Evolutionary conservation across 2,888 invertebrate species (phyloP).

Genomic region (Leucoma salicis): DNA sequence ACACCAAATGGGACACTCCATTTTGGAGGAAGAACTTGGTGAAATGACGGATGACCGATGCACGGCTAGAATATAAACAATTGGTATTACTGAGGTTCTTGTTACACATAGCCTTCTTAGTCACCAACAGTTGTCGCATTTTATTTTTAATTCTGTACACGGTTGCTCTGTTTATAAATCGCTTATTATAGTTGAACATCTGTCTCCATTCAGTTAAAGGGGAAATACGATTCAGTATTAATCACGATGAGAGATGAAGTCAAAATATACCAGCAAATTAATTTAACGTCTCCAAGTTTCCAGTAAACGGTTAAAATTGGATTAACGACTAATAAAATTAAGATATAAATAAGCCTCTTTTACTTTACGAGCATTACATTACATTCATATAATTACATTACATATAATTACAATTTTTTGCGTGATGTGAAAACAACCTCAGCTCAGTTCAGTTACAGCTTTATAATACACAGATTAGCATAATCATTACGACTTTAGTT

Average conservation of each 20-base stretch:
- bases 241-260: background rate
- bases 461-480: too few relatives aligned
- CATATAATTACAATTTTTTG: too few relatives aligned
- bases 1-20: conserved; percentile 63
- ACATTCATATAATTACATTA: too few relatives aligned
- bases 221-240: background rate
- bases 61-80: conserved; percentile 60
- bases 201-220: background rate
- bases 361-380: too few relatives aligned
- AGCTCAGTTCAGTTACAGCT: too few relatives aligned
- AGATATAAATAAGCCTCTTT: too few relatives aligned
- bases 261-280: background rate
- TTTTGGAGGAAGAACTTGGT: conserved; percentile 72
- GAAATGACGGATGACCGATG: conserved; percentile 55
- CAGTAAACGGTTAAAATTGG: too few relatives aligned
- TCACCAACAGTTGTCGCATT: background rate
- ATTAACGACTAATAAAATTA: too few relatives aligned
- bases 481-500: too few relatives aligned
- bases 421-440: too few relatives aligned
- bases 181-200: background rate
- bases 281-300: too few relatives aligned
- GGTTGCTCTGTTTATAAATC: background rate
- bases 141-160: background rate
- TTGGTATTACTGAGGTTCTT: background rate
- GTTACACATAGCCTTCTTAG: background rate